A percentile compares a stretch with the other conserved stretches of the same genome.
Conservation (phyloP, 35 echinoderm and acorn worm species). For the Lytechinus pictus region DNA sequence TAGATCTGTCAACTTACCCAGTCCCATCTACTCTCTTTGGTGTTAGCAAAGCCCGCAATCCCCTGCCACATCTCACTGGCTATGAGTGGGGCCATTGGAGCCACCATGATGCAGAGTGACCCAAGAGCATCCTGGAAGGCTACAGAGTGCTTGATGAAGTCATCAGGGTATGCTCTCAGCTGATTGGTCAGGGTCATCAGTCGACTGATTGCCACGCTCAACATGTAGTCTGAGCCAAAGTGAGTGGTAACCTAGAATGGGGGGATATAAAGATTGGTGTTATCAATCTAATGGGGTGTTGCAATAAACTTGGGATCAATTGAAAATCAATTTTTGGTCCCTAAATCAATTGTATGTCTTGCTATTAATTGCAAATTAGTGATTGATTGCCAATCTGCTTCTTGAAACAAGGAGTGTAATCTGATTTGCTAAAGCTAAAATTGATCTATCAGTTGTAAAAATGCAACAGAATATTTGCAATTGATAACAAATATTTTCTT, state of each 20-base stretch:
- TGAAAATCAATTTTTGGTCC: too few relatives aligned
- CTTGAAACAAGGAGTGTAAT: too few relatives aligned
- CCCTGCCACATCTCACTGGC: conserved; percentile 86
- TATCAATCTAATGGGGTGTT: neutral
- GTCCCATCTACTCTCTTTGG: conserved; percentile 3
- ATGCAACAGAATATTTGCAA: too few relatives aligned
- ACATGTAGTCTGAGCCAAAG: conserved; percentile 71
- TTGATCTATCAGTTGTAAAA: too few relatives aligned
- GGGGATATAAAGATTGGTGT: neutral
- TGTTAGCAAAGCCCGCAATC: conserved; percentile 23
- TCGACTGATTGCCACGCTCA: conserved; percentile 82
- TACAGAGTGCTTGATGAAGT: conserved; percentile 43
- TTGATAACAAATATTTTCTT: too few relatives aligned
- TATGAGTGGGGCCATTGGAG: conserved; percentile 87
- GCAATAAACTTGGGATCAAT: too few relatives aligned
- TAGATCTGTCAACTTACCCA: conserved; percentile 47
- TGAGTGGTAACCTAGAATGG: conserved; percentile 76
- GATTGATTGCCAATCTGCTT: too few relatives aligned
- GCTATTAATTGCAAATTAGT: too few relatives aligned
- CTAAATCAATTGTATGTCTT: too few relatives aligned
- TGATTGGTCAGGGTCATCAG: conserved; percentile 84
- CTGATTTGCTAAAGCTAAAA: too few relatives aligned
- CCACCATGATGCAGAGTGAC: conserved; percentile 79
- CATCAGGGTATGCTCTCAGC: conserved; percentile 64
- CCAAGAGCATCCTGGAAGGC: conserved; percentile 75